These are phyloP conservation scores for Drosophila bifasciata DNA, from an alignment of 1,140 invertebrate genomes.

Conservation along the genomic window DNA sequence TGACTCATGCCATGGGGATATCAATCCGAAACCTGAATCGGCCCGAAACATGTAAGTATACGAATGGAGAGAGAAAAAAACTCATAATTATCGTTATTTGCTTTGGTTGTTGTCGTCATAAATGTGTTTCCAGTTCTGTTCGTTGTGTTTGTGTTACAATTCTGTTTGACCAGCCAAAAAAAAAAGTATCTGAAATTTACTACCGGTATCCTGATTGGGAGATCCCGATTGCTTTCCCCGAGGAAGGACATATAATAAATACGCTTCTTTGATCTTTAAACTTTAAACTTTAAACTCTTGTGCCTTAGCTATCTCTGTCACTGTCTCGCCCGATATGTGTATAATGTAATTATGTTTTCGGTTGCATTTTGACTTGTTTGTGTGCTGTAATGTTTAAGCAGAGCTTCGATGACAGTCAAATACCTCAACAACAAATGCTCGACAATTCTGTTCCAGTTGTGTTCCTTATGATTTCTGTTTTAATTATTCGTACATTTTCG, in stretches of 20 bases:
- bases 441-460: slow-evolving; percentile 37
- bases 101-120: slow-evolving; percentile 81
- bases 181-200: slow-evolving; percentile 18
- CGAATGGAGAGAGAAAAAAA: slow-evolving; percentile 32
- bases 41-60: slow-evolving; percentile 71
- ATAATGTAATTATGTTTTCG: slow-evolving; percentile 58
- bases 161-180: slow-evolving; percentile 56
- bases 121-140: slow-evolving; percentile 75
- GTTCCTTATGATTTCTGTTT: slow-evolving; percentile 3
- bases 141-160: slow-evolving; percentile 74
- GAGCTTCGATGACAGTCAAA: slow-evolving; percentile 81
- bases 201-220: slow-evolving; percentile 21
- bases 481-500: slow-evolving; percentile 30
- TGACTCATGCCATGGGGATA: slow-evolving; percentile 66
- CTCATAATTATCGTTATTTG: slow-evolving; percentile 80
- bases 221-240: slow-evolving; percentile 29
- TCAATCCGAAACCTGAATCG: slow-evolving; percentile 62
- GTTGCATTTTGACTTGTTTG: slow-evolving; percentile 65
- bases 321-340: slow-evolving; percentile 63
- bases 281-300: slow-evolving; percentile 45
- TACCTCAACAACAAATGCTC: slow-evolving; percentile 63
- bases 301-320: slow-evolving; percentile 64
- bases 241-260: slow-evolving; percentile 6
- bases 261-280: slow-evolving; percentile 36
- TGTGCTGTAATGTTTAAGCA: slow-evolving; percentile 82